Conservation (phyloP, 2,888 invertebrate species). For the Danaus chrysippus region DNA sequence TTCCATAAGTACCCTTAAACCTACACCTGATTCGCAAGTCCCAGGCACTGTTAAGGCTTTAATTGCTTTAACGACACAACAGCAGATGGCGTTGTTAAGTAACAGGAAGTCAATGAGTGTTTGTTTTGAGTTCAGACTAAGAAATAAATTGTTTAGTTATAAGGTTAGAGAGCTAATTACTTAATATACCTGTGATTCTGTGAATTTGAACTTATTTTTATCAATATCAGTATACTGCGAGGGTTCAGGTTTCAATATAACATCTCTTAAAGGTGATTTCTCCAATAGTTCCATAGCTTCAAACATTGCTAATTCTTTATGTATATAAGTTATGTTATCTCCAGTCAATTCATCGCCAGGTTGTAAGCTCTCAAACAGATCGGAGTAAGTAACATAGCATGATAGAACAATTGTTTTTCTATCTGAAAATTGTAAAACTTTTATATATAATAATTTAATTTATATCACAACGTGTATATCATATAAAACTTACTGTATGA, state of each 20-base stretch:
- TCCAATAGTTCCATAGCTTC: constrained; percentile 81
- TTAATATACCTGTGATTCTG: constrained; percentile 50
- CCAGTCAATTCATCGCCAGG: constrained; percentile 55
- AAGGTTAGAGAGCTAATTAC: too few species aligned
- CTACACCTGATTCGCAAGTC: too few species aligned
- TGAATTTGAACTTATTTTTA: constrained; percentile 33
- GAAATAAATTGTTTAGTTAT: too few species aligned
- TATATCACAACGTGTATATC: background rate
- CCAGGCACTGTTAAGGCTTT: too few species aligned
- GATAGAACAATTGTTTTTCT: constrained; percentile 58
- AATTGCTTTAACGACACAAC: too few species aligned
- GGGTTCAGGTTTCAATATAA: constrained; percentile 79
- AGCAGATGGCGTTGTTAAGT: too few species aligned
- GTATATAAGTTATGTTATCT: constrained; percentile 53
- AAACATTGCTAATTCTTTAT: constrained; percentile 77
- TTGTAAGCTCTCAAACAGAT: constrained; percentile 51
- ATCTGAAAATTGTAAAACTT: constrained; percentile 46
- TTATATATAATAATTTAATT: background rate
- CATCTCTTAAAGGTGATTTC: constrained; percentile 77
- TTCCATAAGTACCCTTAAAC: too few species aligned
- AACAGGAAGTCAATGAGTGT: too few species aligned
- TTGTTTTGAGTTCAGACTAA: too few species aligned
- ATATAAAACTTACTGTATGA: background rate
- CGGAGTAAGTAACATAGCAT: constrained; percentile 57
- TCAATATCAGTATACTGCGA: constrained; percentile 53